phyloP scores from a whole-genome alignment of 2,888 invertebrate species.

The Anagyrus pseudococci region DNA sequence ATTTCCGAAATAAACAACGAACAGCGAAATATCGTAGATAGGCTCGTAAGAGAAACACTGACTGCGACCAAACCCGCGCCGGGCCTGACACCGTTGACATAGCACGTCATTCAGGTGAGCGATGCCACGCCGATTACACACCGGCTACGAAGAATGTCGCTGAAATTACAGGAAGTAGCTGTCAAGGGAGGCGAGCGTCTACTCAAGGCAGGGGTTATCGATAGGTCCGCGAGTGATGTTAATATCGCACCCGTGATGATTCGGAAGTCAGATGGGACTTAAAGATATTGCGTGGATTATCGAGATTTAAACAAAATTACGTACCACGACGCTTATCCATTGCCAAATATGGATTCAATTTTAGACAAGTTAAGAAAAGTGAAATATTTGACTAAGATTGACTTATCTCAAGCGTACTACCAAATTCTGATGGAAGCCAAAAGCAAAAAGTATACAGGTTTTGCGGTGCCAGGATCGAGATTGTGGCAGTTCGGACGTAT shows the following conservation, averaged over 20 bases:
- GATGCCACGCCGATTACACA: conserved; percentile 3
- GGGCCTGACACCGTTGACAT: neutral
- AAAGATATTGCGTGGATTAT: neutral
- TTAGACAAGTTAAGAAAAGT: neutral
- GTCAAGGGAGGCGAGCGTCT: neutral
- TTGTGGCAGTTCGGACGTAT: neutral
- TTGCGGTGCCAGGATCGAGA: neutral
- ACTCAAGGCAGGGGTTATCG: neutral
- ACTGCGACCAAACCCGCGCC: neutral
- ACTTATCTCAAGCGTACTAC: neutral
- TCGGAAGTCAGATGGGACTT: neutral
- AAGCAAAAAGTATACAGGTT: neutral
- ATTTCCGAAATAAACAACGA: neutral
- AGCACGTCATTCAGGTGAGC: neutral
- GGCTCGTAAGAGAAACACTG: neutral
- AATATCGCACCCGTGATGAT: neutral
- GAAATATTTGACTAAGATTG: neutral
- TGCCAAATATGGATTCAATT: neutral
- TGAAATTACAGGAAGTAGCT: neutral
- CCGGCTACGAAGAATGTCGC: neutral
- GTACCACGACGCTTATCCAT: neutral
- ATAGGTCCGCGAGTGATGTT: neutral
- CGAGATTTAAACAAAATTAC: neutral
- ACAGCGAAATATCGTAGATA: neutral
- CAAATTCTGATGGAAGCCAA: neutral